A percentile compares a stretch with the other conserved stretches of the same genome.
Conservation (phyloP, 2,797 vertebrate species). For the Scolopax rusticola region DNA sequence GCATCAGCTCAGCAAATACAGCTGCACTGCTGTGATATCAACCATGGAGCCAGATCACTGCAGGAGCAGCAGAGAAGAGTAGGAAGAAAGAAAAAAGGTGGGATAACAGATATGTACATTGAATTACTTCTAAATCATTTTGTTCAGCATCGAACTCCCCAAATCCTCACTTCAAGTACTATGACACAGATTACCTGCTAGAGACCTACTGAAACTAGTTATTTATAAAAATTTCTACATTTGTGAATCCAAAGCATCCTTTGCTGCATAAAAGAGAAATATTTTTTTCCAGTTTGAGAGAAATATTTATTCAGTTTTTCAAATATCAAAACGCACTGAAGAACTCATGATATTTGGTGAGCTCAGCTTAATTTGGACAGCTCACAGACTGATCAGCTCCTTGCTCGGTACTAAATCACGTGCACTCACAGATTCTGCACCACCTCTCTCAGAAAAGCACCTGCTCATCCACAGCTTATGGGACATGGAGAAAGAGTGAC, state of each 20-base stretch:
- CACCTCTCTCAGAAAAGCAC: neutral
- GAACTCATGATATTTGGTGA: neutral
- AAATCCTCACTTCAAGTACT: neutral
- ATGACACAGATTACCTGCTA: neutral
- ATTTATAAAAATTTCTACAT: neutral
- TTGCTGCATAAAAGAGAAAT: neutral
- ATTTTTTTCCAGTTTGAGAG: neutral
- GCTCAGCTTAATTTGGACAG: neutral
- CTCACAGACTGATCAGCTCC: neutral
- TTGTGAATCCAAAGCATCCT: neutral
- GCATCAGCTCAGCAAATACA: constrained; percentile 34
- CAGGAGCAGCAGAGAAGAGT: constrained; percentile 6
- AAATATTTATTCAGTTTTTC: neutral
- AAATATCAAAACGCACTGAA: neutral
- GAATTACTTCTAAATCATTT: neutral
- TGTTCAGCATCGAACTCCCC: neutral
- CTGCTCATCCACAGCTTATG: neutral
- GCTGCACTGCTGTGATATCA: constrained; percentile 9
- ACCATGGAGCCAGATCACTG: neutral
- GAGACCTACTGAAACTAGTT: neutral
- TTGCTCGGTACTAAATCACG: neutral
- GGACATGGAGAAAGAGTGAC: neutral
- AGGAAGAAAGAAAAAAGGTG: neutral
- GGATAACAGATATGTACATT: neutral
- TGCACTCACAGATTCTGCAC: fast-evolving